A percentile compares a stretch with the other conserved stretches of the same genome.
Conservation (phyloP, 2,888 invertebrate genomes). For the Temnothorax ravouxi region DNA sequence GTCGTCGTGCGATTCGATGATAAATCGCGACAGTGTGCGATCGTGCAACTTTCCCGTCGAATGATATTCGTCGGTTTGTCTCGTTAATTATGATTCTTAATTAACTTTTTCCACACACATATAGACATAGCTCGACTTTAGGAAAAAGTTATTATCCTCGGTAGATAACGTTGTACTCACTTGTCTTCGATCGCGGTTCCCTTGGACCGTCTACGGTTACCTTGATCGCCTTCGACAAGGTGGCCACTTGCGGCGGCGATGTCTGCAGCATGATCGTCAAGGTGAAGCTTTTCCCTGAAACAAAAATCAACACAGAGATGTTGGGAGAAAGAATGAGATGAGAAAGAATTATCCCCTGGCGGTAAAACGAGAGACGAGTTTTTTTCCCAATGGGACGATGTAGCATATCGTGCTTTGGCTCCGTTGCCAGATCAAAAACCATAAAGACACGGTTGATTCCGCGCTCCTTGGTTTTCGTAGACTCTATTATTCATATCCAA, state of each 20-base stretch:
- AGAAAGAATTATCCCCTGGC: conserved; percentile 70
- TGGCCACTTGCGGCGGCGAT: conserved; percentile 85
- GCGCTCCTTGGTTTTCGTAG: conserved; percentile 77
- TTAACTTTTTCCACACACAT: neutral
- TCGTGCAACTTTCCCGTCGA: neutral
- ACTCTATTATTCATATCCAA: conserved; percentile 83
- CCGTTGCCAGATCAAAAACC: conserved; percentile 79
- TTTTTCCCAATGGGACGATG: conserved; percentile 48
- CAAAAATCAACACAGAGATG: conserved; percentile 24
- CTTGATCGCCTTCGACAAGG: conserved; percentile 84
- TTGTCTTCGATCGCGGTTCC: conserved; percentile 84
- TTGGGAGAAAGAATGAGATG: neutral
- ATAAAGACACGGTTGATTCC: conserved; percentile 75
- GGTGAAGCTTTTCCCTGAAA: conserved; percentile 85
- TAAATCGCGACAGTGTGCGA: neutral
- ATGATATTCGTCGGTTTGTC: neutral
- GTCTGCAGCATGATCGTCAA: conserved; percentile 86
- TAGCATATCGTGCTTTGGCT: conserved; percentile 3
- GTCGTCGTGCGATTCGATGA: neutral
- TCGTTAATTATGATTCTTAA: neutral
- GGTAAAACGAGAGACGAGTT: conserved; percentile 63
- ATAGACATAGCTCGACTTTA: neutral
- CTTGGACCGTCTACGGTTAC: conserved; percentile 85
- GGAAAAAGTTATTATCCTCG: conserved; percentile 64
- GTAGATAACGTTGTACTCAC: conserved; percentile 78